phyloP scores from a whole-genome alignment of 2,797 vertebrate species.

The Gobionotothen gibberifrons region DNA sequence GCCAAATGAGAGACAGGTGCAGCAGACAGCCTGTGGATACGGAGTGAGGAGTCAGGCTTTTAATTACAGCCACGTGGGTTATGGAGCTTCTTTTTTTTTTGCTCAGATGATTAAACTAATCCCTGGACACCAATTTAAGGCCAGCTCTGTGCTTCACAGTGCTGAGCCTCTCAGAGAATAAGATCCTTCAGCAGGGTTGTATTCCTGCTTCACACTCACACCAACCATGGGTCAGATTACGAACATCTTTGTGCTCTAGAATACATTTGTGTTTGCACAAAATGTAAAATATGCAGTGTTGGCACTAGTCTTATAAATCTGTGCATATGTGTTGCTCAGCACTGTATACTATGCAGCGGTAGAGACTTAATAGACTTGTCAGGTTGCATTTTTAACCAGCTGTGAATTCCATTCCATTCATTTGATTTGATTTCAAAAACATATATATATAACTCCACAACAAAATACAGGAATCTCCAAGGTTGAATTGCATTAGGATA shows the following conservation, averaged over 20 bases:
- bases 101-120: slow-evolving; percentile 63
- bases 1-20: slow-evolving; percentile 77
- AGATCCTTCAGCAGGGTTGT: background rate
- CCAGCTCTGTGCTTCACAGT: slow-evolving; percentile 1
- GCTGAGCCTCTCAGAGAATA: slow-evolving; percentile 22
- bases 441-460: too few relatives aligned
- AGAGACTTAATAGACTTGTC: background rate
- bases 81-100: slow-evolving; percentile 40
- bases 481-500: too few relatives aligned
- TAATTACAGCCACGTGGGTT: slow-evolving; percentile 72
- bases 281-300: background rate
- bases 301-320: background rate
- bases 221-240: slow-evolving; percentile 1
- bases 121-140: slow-evolving; percentile 58
- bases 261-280: background rate
- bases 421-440: too few relatives aligned
- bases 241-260: background rate
- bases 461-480: too few relatives aligned
- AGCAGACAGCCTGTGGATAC: slow-evolving; percentile 65
- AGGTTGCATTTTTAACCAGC: too few relatives aligned
- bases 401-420: too few relatives aligned
- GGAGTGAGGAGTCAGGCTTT: slow-evolving; percentile 62
- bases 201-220: background rate
- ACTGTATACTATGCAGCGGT: background rate
- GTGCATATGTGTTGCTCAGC: background rate